Evolutionary conservation across 2,888 invertebrate genomes (phyloP).

Genomic region (Thysanoteuthis rhombus): DNA sequence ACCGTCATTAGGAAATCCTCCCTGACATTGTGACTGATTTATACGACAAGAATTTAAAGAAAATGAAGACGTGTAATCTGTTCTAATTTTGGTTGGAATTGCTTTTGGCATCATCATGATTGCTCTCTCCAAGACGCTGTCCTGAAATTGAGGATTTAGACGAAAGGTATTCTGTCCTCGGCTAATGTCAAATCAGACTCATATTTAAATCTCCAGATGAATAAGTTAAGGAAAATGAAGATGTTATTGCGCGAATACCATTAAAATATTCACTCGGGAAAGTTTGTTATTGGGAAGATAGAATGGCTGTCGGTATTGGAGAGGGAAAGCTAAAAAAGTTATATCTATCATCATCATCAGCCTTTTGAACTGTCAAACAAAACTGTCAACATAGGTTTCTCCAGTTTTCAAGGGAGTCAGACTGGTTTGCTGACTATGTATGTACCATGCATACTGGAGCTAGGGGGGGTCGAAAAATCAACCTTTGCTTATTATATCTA

Average conservation of each 20-base stretch:
- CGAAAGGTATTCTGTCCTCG: neutral
- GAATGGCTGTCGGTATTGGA: too few species aligned
- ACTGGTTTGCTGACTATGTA: too few species aligned
- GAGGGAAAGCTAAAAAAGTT: too few species aligned
- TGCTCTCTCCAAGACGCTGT: too few species aligned
- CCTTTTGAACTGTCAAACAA: too few species aligned
- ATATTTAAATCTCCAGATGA: neutral
- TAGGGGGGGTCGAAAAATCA: too few species aligned
- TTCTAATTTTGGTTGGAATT: neutral
- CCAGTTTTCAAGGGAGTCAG: too few species aligned
- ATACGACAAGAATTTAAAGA: neutral
- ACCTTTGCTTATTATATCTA: too few species aligned
- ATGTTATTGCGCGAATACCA: neutral
- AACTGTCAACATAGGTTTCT: too few species aligned
- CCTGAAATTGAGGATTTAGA: neutral
- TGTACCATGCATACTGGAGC: too few species aligned
- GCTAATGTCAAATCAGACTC: neutral
- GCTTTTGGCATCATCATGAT: neutral
- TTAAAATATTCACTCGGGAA: neutral
- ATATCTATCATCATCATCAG: too few species aligned
- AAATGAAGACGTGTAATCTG: neutral
- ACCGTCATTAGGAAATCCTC: neutral
- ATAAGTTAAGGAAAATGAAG: neutral
- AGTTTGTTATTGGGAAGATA: neutral
- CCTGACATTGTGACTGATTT: neutral